A percentile compares a stretch with the other conserved stretches of the same genome.
Conservation (phyloP, 35 echinoderm and acorn worm genomes). For the Hemicentrotus pulcherrimus region DNA sequence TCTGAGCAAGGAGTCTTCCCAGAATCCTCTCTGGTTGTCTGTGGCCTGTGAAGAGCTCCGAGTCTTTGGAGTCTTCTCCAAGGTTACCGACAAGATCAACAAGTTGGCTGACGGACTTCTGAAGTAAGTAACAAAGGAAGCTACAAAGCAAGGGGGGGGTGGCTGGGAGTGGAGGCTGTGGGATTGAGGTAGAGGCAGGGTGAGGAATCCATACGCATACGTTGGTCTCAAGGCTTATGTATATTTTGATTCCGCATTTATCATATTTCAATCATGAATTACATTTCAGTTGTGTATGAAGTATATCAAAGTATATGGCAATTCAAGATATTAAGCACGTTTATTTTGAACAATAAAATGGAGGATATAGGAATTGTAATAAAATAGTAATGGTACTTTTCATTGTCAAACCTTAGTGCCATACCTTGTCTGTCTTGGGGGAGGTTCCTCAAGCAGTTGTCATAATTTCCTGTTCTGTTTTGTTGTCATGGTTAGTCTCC, state of each 20-base stretch:
- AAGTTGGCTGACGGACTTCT: constrained; percentile 70
- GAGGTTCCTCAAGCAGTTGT: neutral
- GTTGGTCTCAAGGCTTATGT: too few species aligned
- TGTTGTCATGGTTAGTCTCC: constrained; percentile 31
- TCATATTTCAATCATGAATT: too few species aligned
- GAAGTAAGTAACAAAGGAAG: constrained; percentile 45
- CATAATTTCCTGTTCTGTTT: constrained; percentile 10
- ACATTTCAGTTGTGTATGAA: too few species aligned
- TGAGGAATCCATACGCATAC: too few species aligned
- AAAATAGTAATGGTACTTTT: neutral
- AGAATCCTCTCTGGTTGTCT: constrained; percentile 81
- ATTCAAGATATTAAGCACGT: too few species aligned
- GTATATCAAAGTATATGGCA: too few species aligned
- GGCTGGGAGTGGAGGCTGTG: too few species aligned
- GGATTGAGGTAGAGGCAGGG: too few species aligned
- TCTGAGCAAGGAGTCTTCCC: constrained; percentile 74
- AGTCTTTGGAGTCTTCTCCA: constrained; percentile 69
- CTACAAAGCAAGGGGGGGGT: too few species aligned
- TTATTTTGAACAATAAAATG: too few species aligned
- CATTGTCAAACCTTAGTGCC: too few species aligned
- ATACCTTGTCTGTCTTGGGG: neutral
- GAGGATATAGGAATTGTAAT: neutral
- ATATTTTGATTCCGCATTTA: too few species aligned
- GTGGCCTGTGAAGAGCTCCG: constrained; percentile 77
- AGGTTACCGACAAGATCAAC: constrained; percentile 75